phyloP scores from a whole-genome alignment of 2,797 vertebrate species.

The Nyctalus aviator region DNA sequence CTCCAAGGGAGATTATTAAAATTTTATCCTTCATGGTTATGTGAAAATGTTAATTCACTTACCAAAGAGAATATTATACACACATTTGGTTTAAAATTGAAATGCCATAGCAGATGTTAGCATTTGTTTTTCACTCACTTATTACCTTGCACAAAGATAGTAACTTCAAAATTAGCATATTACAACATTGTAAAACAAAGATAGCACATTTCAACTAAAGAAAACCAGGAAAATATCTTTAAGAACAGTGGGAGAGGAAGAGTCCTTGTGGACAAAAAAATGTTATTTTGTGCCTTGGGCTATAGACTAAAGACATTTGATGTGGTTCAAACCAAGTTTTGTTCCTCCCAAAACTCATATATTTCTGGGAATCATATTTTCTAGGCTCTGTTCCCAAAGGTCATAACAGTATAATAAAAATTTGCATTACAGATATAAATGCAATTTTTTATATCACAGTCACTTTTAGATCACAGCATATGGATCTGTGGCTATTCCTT shows the following conservation, averaged over 20 bases:
- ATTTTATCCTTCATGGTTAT: constrained; percentile 61
- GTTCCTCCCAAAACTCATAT: neutral
- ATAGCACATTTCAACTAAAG: constrained; percentile 30
- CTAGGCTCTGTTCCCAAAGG: neutral
- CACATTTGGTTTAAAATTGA: constrained; percentile 68
- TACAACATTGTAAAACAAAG: constrained; percentile 33
- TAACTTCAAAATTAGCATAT: constrained; percentile 65
- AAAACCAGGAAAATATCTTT: constrained; percentile 5
- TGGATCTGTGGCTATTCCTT: neutral
- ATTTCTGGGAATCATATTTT: neutral
- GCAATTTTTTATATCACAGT: neutral
- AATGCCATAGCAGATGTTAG: constrained; percentile 63
- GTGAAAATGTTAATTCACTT: constrained; percentile 76
- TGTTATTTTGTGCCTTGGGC: neutral
- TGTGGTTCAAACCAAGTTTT: neutral
- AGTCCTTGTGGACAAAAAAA: neutral
- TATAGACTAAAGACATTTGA: neutral
- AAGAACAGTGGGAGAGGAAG: neutral
- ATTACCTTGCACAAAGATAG: constrained; percentile 59
- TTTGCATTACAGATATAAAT: neutral
- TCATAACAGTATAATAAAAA: neutral
- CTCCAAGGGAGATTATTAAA: constrained; percentile 71
- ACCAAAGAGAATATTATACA: constrained; percentile 64
- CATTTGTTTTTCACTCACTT: constrained; percentile 60
- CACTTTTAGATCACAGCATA: neutral